Base-by-base conservation (phyloP, 1,140 invertebrate genomes). In the Drosophila pandora region DNA sequence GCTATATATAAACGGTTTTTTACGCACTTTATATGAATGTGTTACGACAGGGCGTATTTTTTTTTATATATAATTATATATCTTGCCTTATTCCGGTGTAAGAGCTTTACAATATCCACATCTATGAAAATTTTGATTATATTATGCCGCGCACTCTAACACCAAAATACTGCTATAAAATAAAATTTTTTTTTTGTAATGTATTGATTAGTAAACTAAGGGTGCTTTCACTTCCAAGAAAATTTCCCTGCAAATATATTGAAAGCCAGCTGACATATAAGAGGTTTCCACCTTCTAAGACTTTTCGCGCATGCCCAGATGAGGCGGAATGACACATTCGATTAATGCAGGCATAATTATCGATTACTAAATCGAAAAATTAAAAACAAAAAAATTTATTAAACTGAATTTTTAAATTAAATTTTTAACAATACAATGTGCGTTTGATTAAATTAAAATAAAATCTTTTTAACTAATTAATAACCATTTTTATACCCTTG, bases 201-300 rank as follows among this genome's bases (percentile, higher is more conserved):
- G 45, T 82, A 82, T 82, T 72, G 79, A 82, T 82, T 82, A 53
- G 32, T 43, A 49, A 77, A 74, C 57, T 74, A 70, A 54, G 25
- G 28, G 41, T 32, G 43, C 49, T 80, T 61, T 68, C 7, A 13
- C 22, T 58, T 69, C 23, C 39, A 68, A 61, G 37, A 39, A 61
- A 64, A 79, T 73, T 74, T 67, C 25, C 23, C 39, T 4, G 25
- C 23, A 53, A 53, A 30, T 13, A 13, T 43, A 61, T 25, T 53
- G 17, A 10, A 13, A 21, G 45, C 30, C 59, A 62, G 59, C 59
- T 62, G 59, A 54, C 37, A 54, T 25, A 17, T 6, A 58, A 58
- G 1, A 34, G 32, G 25, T 45, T 58, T 10, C 8, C 25, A 21
- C 30, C 32, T 58, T 58, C 56, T 43, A 47, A 12, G 7, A 32